Evolutionary conservation across 2,797 vertebrate genomes (phyloP).

Genomic region (Enteromius paludinosus): DNA sequence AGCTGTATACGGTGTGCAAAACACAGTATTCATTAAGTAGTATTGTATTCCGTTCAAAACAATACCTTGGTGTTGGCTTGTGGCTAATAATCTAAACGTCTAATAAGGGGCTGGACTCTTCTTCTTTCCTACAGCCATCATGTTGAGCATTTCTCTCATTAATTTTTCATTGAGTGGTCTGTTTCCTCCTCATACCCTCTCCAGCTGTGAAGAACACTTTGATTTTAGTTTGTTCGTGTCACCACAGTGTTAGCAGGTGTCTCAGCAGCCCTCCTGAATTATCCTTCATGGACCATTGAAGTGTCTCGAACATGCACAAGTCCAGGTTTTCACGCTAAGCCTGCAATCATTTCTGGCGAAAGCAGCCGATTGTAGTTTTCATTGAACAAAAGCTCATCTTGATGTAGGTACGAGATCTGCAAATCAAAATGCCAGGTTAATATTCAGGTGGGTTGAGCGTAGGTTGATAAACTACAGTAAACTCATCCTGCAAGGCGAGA

Average conservation of each 20-base stretch:
- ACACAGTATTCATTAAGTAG: neutral
- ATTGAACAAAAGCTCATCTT: neutral
- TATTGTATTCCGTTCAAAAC: neutral
- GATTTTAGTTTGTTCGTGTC: slow-evolving; percentile 32
- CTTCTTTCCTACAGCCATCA: neutral
- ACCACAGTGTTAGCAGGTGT: slow-evolving; percentile 34
- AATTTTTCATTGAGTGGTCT: slow-evolving; percentile 34
- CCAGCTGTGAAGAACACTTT: slow-evolving; percentile 37
- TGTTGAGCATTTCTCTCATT: slow-evolving; percentile 1
- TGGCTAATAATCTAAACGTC: neutral
- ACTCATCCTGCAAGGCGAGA: slow-evolving; percentile 14
- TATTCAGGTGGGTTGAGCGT: slow-evolving; percentile 28
- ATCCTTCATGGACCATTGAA: slow-evolving; percentile 25
- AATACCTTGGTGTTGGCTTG: neutral
- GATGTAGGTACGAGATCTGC: neutral
- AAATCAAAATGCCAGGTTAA: slow-evolving; percentile 18
- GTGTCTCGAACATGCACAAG: neutral
- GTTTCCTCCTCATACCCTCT: slow-evolving; percentile 26
- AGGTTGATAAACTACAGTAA: slow-evolving; percentile 7
- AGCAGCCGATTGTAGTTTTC: neutral
- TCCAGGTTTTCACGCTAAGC: neutral
- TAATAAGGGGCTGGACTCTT: neutral
- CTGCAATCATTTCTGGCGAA: neutral
- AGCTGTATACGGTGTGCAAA: neutral
- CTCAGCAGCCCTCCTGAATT: slow-evolving; percentile 21